These are phyloP conservation scores for Drosophila eohydei DNA, from an alignment of 2,888 invertebrate species.

Conservation along the genomic window DNA sequence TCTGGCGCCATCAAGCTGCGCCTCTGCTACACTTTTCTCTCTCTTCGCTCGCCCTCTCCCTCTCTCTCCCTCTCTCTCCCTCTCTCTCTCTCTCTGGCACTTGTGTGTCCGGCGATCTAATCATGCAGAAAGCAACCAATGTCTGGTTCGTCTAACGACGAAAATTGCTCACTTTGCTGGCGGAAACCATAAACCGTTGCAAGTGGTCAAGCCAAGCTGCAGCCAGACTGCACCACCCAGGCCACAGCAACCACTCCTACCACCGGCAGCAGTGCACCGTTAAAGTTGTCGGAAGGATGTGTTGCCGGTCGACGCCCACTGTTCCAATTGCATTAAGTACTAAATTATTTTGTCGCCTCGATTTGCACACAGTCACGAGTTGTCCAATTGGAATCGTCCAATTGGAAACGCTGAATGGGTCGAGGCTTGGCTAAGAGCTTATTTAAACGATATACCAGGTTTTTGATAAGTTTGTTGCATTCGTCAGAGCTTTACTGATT, in stretches of 20 bases:
- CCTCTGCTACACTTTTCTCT: background rate
- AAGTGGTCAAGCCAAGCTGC: slow-evolving; percentile 41
- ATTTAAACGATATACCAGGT: background rate
- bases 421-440: background rate
- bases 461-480: background rate
- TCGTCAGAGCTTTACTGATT: background rate
- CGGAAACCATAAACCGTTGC: slow-evolving; percentile 68
- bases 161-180: slow-evolving; percentile 66
- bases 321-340: slow-evolving; percentile 63
- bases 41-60: too few relatives aligned
- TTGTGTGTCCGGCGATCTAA: slow-evolving; percentile 42
- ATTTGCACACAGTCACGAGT: slow-evolving; percentile 26
- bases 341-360: slow-evolving; percentile 65
- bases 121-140: slow-evolving; percentile 56
- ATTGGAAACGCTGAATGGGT: background rate
- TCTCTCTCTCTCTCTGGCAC: background rate
- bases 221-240: slow-evolving; percentile 1
- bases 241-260: slow-evolving; percentile 3
- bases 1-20: slow-evolving; percentile 53
- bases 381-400: slow-evolving; percentile 9
- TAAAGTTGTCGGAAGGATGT: slow-evolving; percentile 47
- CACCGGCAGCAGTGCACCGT: slow-evolving; percentile 2
- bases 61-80: background rate
- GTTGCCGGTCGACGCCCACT: slow-evolving; percentile 53
- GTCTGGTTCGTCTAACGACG: slow-evolving; percentile 17